A percentile compares a stretch with the other conserved stretches of the same genome.
phyloP scores from a whole-genome alignment of 1,140 invertebrate genomes.

The Telenomus remus region DNA sequence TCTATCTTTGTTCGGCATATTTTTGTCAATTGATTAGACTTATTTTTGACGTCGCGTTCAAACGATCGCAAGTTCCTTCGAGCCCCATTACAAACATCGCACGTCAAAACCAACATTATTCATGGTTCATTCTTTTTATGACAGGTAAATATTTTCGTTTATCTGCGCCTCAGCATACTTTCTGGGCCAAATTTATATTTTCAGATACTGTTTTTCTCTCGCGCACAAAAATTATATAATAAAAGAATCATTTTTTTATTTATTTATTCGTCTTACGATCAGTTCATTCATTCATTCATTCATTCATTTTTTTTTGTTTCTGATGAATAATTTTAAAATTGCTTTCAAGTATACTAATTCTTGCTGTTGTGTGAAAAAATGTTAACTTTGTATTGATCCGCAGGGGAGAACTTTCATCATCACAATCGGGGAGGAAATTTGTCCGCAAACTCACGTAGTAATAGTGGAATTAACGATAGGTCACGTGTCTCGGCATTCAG shows the following conservation, averaged over 20 bases:
- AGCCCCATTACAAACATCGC: too few species aligned
- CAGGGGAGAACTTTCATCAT: conserved; percentile 55
- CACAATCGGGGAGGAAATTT: conserved; percentile 64
- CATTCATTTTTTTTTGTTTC: not conserved
- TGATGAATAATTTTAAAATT: too few species aligned
- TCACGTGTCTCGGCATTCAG: conserved; percentile 69
- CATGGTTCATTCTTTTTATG: too few species aligned
- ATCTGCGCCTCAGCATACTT: not conserved
- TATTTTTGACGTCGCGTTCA: conserved; percentile 17
- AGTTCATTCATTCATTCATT: too few species aligned
- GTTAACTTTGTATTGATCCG: not conserved
- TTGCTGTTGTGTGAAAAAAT: not conserved
- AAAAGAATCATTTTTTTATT: too few species aligned
- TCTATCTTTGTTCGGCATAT: conserved; percentile 16
- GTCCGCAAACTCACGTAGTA: conserved; percentile 65
- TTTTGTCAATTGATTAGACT: conserved; percentile 16
- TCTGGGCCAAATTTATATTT: not conserved
- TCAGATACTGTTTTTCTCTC: not conserved
- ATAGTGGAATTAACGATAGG: conserved; percentile 64
- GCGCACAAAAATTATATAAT: not conserved
- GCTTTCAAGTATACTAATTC: too few species aligned
- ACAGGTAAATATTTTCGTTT: too few species aligned
- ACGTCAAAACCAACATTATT: too few species aligned
- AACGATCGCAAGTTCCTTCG: not conserved
- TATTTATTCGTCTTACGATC: too few species aligned